These are phyloP conservation scores for Gambusia holbrooki DNA, from an alignment of 2,113 vertebrate genomes.

Conservation along the genomic window DNA sequence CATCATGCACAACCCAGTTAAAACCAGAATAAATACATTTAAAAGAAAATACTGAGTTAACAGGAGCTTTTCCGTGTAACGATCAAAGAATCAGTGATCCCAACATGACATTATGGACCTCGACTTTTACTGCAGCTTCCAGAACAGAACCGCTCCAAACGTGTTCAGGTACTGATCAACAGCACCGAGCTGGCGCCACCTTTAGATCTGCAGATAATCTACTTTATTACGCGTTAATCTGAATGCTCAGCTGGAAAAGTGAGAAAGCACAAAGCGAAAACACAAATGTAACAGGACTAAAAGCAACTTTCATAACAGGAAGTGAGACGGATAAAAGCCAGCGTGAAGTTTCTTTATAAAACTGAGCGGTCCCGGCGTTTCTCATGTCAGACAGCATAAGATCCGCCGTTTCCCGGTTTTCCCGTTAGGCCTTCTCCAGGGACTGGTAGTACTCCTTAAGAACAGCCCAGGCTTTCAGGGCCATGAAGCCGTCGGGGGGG, in stretches of 20 bases:
- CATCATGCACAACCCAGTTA: constrained; percentile 28
- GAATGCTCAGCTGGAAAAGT: background rate
- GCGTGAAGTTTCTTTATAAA: constrained; percentile 48
- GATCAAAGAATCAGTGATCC: constrained; percentile 16
- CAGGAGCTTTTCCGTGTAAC: constrained; percentile 14
- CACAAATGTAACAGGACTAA: constrained; percentile 73
- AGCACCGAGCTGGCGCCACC: constrained; percentile 26
- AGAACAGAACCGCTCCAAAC: constrained; percentile 31
- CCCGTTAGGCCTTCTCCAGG: constrained; percentile 88
- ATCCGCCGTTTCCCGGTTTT: constrained; percentile 2
- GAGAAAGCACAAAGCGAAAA: constrained; percentile 55
- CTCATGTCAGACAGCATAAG: constrained; percentile 23
- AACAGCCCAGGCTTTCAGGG: constrained; percentile 92
- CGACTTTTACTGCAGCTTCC: constrained; percentile 30
- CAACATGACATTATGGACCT: constrained; percentile 43
- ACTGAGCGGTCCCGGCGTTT: constrained; percentile 66
- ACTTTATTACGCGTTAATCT: constrained; percentile 7
- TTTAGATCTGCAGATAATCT: constrained; percentile 2
- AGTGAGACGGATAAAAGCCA: constrained; percentile 69
- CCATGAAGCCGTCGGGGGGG: constrained; percentile 97
- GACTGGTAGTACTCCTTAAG: constrained; percentile 94
- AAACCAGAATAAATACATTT: constrained; percentile 51
- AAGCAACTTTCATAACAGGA: constrained; percentile 62
- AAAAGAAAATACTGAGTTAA: background rate
- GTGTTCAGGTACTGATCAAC: constrained; percentile 60